Conservation (phyloP, 2,797 vertebrate genomes). For the Peromyscus nudipes region DNA sequence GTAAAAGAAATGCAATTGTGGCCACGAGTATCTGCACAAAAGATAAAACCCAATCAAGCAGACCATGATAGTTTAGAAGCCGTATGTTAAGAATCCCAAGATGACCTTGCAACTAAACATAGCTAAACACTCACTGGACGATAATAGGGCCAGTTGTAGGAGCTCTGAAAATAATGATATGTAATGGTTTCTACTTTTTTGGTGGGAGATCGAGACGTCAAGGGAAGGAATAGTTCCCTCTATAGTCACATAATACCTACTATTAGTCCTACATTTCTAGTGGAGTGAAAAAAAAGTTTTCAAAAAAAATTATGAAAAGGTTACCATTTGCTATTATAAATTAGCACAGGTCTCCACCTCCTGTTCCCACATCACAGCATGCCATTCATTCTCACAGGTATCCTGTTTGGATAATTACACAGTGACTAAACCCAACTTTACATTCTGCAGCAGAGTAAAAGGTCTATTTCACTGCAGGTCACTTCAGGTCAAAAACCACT, state of each 20-base stretch:
- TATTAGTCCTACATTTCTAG: not conserved
- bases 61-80: slow-evolving; percentile 16
- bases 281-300: not conserved
- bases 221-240: not conserved
- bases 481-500: slow-evolving; percentile 3
- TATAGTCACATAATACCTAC: slow-evolving; percentile 10
- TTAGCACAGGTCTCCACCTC: not conserved
- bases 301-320: slow-evolving; percentile 35
- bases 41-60: slow-evolving; percentile 77
- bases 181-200: not conserved
- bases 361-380: not conserved
- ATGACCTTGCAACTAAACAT: not conserved
- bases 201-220: not conserved
- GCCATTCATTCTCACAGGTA: not conserved
- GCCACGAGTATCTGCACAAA: slow-evolving; percentile 96
- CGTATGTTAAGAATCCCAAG: not conserved
- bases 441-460: not conserved
- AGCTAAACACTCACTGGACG: not conserved
- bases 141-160: not conserved
- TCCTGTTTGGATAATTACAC: not conserved
- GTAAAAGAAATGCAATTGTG: slow-evolving; percentile 97
- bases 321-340: not conserved
- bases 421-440: slow-evolving; percentile 14
- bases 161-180: not conserved
- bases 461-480: not conserved